A percentile compares a stretch with the other conserved stretches of the same genome.
These are phyloP conservation scores for Sciurus vulgaris DNA, from an alignment of 2,797 vertebrate species.

Conservation along the genomic window DNA sequence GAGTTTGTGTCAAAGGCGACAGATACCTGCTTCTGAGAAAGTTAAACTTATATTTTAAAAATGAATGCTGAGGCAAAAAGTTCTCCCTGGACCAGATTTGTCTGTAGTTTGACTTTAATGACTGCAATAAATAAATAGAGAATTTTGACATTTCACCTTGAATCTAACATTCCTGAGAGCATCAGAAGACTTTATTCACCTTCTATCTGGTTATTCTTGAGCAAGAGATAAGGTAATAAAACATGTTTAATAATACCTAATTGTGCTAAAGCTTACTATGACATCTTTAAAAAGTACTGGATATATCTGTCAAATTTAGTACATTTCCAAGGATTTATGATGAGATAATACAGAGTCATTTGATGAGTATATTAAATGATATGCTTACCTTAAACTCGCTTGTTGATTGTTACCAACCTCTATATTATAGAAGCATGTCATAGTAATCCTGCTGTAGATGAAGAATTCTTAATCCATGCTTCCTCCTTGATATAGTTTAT, in stretches of 20 bases:
- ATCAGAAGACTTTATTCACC: not conserved
- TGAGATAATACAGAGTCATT: conserved; percentile 71
- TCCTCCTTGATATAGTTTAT: not conserved
- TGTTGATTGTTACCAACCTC: conserved; percentile 62
- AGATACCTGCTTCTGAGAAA: not conserved
- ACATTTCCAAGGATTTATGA: conserved; percentile 53
- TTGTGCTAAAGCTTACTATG: not conserved
- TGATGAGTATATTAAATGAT: conserved; percentile 70
- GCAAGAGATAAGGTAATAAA: not conserved
- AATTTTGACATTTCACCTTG: not conserved
- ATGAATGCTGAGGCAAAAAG: not conserved
- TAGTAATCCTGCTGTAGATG: conserved; percentile 49
- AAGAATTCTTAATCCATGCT: not conserved
- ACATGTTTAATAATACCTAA: not conserved
- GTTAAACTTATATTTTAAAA: not conserved
- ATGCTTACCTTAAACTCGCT: conserved; percentile 54
- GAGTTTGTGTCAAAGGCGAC: not conserved
- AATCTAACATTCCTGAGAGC: conserved; percentile 19
- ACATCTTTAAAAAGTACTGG: not conserved
- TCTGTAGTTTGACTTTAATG: not conserved
- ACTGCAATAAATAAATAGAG: not conserved
- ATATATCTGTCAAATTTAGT: not conserved
- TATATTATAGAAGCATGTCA: conserved; percentile 45
- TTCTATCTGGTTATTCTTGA: not conserved
- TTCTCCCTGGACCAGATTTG: not conserved